These are phyloP conservation scores for Ailurus styani DNA, from an alignment of 2,113 vertebrate genomes.

Conservation along the genomic window DNA sequence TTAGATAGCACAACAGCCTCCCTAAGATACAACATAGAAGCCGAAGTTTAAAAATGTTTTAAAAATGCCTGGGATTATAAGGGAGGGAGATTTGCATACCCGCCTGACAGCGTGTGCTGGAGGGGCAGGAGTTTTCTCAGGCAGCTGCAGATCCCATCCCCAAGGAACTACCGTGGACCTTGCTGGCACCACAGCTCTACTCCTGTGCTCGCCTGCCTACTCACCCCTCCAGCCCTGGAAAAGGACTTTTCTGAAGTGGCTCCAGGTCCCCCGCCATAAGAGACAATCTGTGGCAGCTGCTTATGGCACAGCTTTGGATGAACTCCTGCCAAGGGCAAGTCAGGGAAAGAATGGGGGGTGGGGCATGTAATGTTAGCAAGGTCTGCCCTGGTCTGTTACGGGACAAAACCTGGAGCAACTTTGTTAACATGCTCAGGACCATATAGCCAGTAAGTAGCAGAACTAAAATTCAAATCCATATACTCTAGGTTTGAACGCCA, in stretches of 20 bases:
- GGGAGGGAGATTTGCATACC: not conserved
- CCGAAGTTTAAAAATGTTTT: not conserved
- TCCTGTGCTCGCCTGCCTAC: not conserved
- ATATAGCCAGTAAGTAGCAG: not conserved
- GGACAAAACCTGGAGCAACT: not conserved
- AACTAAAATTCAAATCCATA: not conserved
- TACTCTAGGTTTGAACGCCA: not conserved
- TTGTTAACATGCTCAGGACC: not conserved
- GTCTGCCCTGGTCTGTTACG: not conserved
- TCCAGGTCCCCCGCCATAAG: not conserved
- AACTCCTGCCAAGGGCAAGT: not conserved
- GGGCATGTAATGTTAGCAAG: not conserved
- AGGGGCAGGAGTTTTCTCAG: not conserved
- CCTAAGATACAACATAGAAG: not conserved
- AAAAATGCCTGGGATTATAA: not conserved
- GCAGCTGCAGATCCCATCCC: not conserved
- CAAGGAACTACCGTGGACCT: not conserved
- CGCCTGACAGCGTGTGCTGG: not conserved
- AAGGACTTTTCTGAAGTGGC: not conserved
- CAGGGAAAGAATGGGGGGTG: not conserved
- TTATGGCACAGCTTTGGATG: not conserved
- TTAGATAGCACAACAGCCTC: not conserved
- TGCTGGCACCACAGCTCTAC: not conserved
- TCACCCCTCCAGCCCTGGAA: not conserved
- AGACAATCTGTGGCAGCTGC: not conserved